Evolutionary conservation across 2,797 vertebrate genomes (phyloP), one percentile per base, ranked within the genome.

Genomic region (Micromesistius poutassou): DNA sequence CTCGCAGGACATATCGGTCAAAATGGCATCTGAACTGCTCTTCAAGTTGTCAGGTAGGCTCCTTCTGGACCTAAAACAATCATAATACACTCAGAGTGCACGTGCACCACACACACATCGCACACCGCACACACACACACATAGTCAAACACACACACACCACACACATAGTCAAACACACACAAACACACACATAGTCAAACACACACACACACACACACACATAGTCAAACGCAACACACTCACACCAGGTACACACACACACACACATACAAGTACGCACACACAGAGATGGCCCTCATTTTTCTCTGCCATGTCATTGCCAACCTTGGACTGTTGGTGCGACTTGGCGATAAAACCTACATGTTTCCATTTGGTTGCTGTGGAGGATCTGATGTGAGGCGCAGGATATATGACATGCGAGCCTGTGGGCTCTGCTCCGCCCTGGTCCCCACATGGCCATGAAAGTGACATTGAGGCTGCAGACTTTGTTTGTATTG

Each of bases 1-100:
- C 94, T 98, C 96, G 88, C 97, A 99, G 91, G 98, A 99, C 91
- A 99, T 99, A 93, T 99, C 98, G 8, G 98, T 99, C 93, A 99
- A 99, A 94, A 98, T 99, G 98, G 98, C 98, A 83, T 99, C 98
- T 0, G 97, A 99, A 91, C 96, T 99, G 72, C 95, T 99, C 90
- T 99, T 98, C 92, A 97, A 99, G 87, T 91, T 99, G 83, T 99
- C 98, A 91, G 98, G 98, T 99, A 86, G 30, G 89, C n/a, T 74
- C 73, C 22, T 12, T 35, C 42, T 36, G 42, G 38, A 72, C 68
- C 38, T 10, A 72, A 5, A 71, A 42, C 9, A 76, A 35, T 30
- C 38, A 42, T 42, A 71, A n/a, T 31, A 40, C 22, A 22, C 55
- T 62, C 25, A 25, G 4, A 50, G 66, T 28, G 66, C 28, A 30